Evolutionary conservation across 1,140 invertebrate genomes (phyloP).

Genomic region (Grapholita molesta): DNA sequence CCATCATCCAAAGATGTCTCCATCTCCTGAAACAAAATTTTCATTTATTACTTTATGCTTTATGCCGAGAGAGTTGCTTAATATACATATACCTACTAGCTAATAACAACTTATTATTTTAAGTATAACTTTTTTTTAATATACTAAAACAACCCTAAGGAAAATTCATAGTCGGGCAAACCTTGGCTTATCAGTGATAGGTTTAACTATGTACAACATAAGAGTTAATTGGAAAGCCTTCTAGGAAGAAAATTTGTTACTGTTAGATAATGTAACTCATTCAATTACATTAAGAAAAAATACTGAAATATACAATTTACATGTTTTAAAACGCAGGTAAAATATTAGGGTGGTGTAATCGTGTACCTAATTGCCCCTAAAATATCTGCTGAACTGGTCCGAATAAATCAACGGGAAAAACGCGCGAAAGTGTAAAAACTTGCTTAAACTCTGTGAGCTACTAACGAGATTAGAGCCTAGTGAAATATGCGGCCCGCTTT

Average conservation of each 20-base stretch:
- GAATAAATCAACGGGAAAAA: slow-evolving; percentile 47
- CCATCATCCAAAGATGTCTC: slow-evolving; percentile 25
- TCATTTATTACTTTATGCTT: not conserved
- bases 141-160: too few species aligned
- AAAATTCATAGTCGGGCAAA: too few species aligned
- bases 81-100: not conserved
- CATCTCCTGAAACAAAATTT: slow-evolving; percentile 51
- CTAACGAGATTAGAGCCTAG: slow-evolving; percentile 58
- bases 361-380: slow-evolving; percentile 23
- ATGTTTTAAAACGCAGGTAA: not conserved
- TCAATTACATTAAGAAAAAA: too few species aligned
- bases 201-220: too few species aligned
- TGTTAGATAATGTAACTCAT: too few species aligned
- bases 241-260: too few species aligned
- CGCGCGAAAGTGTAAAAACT: slow-evolving; percentile 47
- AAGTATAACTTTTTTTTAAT: too few species aligned
- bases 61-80: not conserved
- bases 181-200: too few species aligned
- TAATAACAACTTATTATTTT: too few species aligned
- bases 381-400: slow-evolving; percentile 18
- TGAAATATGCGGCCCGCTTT: slow-evolving; percentile 66
- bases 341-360: not conserved
- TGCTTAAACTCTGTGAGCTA: slow-evolving; percentile 53
- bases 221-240: too few species aligned
- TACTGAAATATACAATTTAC: too few species aligned